Evolutionary conservation across 2,888 invertebrate genomes (phyloP).

Genomic region (Drosophila pegasa): DNA sequence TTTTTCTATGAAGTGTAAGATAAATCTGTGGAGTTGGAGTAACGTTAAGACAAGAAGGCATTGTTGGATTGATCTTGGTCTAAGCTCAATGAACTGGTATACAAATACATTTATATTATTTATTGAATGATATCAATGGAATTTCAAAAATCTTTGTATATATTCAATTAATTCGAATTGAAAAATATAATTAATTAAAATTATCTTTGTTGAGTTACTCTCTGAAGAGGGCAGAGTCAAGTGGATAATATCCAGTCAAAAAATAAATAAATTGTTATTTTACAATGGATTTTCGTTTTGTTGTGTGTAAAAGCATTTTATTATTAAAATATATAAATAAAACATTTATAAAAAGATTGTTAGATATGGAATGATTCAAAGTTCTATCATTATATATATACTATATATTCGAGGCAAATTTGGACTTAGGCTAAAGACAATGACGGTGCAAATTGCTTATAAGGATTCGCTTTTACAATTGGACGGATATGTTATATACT

Average conservation of each 20-base stretch:
- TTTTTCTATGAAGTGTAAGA: not conserved
- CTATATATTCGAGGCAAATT: slow-evolving; percentile 36
- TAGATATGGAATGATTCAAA: slow-evolving; percentile 37
- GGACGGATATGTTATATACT: slow-evolving; percentile 45
- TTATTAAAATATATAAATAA: slow-evolving; percentile 46
- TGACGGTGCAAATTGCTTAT: not conserved
- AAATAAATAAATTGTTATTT: not conserved
- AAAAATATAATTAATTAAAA: not conserved
- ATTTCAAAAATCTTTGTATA: not conserved
- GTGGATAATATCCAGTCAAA: not conserved
- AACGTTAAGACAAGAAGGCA: not conserved
- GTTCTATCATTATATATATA: slow-evolving; percentile 4
- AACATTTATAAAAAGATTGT: slow-evolving; percentile 22
- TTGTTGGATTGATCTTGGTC: not conserved
- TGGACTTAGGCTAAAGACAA: slow-evolving; percentile 40
- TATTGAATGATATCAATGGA: not conserved
- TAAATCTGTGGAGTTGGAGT: not conserved
- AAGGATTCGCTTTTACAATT: slow-evolving; percentile 8
- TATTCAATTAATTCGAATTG: not conserved
- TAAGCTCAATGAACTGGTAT: not conserved
- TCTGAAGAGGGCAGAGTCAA: not conserved
- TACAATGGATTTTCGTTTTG: not conserved
- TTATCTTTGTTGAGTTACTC: not conserved
- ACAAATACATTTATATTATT: not conserved
- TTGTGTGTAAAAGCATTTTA: slow-evolving; percentile 43